Percentiles rank a stretch among this genome's conserved stretches.
These are phyloP conservation scores for Tachuris rubrigastra DNA, from an alignment of 2,113 vertebrate genomes.

Conservation along the genomic window DNA sequence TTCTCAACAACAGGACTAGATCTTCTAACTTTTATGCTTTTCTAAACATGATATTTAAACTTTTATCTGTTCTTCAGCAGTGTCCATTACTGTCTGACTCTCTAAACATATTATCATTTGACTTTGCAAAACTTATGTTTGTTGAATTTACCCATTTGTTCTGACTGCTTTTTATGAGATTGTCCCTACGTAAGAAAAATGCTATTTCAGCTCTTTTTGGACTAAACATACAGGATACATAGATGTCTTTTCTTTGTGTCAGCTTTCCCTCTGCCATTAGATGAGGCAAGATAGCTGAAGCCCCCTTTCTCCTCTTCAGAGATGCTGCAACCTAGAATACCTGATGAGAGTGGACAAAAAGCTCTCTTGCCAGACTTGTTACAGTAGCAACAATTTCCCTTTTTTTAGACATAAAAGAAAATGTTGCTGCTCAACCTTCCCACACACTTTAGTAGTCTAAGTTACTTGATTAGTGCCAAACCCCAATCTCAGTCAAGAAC, in stretches of 20 bases:
- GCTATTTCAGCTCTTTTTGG: not conserved
- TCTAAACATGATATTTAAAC: not conserved
- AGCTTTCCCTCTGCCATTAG: not conserved
- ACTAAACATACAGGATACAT: not conserved
- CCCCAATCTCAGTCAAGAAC: not conserved
- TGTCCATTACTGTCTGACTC: not conserved
- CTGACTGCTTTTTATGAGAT: not conserved
- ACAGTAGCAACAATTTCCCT: not conserved
- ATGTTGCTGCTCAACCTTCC: not conserved
- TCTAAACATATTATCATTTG: not conserved
- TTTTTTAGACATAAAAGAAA: not conserved
- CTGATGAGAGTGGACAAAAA: not conserved
- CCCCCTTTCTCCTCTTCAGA: not conserved
- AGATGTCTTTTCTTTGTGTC: not conserved
- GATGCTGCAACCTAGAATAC: not conserved
- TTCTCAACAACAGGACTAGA: not conserved
- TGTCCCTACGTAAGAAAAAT: not conserved
- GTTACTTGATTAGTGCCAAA: not conserved
- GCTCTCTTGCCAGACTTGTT: not conserved
- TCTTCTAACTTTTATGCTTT: not conserved
- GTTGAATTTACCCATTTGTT: not conserved
- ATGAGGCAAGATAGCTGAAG: not conserved
- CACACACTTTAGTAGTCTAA: not conserved
- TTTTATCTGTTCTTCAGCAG: not conserved
- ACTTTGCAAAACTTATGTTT: not conserved